Evolutionary conservation across 2,888 invertebrate genomes (phyloP), one percentile per base, ranked within the genome.

Genomic region (Caenorhabditis sp.): DNA sequence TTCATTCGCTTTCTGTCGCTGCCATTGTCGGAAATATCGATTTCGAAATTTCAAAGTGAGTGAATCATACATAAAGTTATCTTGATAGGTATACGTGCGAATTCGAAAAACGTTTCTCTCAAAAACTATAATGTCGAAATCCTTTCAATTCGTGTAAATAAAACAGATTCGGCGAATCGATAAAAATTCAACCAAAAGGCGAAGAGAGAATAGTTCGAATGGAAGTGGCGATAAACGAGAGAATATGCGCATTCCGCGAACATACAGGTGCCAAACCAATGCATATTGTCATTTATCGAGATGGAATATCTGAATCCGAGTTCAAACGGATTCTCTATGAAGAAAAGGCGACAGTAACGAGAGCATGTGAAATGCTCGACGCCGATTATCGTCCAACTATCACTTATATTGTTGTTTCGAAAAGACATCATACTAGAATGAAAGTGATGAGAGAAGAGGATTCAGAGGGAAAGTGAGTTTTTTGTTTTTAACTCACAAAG

Each of bases 141-240:
- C n/a, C n/a, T n/a, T n/a, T n/a, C n/a, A n/a, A n/a, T n/a, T n/a
- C 31, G 5, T 10, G 31, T 6, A 31, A 43, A 3, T 17, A 43
- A 10, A 12, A 17, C 17, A 43, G 43, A 43, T 43, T 43, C 43
- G 43, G 43, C 3, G 43, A 43, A 43, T 43, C 43, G 14, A 17
- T 43, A 3, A 6, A 17, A 17, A 43, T 95, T 17, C 95, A 95
- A 87, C 90, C 91, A 1, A 92, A 82, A 70, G 76, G 83, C 64
- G 81, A 81, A 23, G 86, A 85, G 62, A 79, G 79, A 51, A 82
- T 86, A 10, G 83, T 84, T 61, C 81, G 86, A 70, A 70, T 86
- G 75, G 59, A 80, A 21, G 85, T 85, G 61, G 84, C 82, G 17
- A 78, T 86, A 50, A 73, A 81, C 23, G 83, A 84, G 62, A 72